Base-by-base conservation (phyloP, 2,113 vertebrate species). In the Megaleporinus macrocephalus region DNA sequence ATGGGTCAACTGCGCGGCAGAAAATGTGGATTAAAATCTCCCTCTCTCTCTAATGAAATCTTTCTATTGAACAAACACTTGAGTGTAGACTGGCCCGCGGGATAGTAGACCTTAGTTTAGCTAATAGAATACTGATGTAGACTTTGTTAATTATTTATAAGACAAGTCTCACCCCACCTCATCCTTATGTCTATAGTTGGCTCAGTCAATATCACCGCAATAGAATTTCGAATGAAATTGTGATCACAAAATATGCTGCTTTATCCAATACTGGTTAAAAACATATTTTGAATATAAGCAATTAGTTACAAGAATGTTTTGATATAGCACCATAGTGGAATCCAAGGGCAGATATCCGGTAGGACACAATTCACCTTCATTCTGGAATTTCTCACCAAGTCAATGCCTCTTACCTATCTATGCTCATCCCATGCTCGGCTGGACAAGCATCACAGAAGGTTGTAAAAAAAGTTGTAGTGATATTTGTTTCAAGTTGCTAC, bases 51-150 rank as follows among this genome's bases (percentile, higher is more conserved):
- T 76, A 76, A 76, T 70, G 59, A 80, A 77, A 44, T 72, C 73
- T 63, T 68, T 61, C 62, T 44, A 69, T 82, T 82, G 66, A 75
- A 81, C 33, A 57, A 74, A 44, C 18, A 3, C n/a, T 59, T 59
- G 61, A 81, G 79, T 70, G 75, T 49, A 70, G 66, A 24, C 36
- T 70, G 7, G 73, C 41, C 73, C 30, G 44, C 14, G 80, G 80
- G 53, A 69, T 29, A 29, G 72, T 66, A 47, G 62, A 47, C 53
- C 51, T 29, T 27, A 26, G n/a, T 55, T 70, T 16, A 51, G 69
- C 36, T 83, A 83, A 76, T 71, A 72, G 74, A 77, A 77, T 77
- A 24, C 53, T 49, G 80, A 76, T 61, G 73, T 47, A 68, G 29
- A 68, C 61, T 36, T 68, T 41, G 55, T 81, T 20, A 36, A 73